Evolutionary conservation across 2,888 invertebrate species (phyloP).

Genomic region (Megaustenia siamemsis): DNA sequence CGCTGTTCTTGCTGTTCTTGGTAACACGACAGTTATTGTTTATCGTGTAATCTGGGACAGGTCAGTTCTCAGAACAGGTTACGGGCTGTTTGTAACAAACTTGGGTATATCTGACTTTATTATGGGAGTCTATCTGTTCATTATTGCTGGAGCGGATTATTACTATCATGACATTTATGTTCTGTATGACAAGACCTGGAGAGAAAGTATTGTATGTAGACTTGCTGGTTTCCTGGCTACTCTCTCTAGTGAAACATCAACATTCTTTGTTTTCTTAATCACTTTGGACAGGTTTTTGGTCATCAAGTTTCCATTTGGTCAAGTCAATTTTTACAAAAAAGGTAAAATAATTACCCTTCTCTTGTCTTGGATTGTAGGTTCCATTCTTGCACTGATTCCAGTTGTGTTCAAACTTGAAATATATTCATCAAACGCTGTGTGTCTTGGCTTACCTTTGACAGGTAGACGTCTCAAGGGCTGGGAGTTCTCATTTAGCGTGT

Average conservation of each 20-base stretch:
- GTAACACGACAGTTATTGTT: conserved; percentile 43
- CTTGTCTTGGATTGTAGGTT: conserved; percentile 53
- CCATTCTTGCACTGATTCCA: background rate
- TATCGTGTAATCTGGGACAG: conserved; percentile 57
- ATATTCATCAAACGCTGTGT: background rate
- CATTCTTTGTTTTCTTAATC: conserved; percentile 82
- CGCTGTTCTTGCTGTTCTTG: conserved; percentile 25
- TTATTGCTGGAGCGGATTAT: conserved; percentile 73
- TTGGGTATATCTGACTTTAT: conserved; percentile 72
- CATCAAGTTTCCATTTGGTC: conserved; percentile 83
- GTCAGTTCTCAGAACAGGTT: conserved; percentile 23
- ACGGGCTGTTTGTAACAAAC: conserved; percentile 69
- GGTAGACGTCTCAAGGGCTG: background rate
- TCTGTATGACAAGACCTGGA: conserved; percentile 72
- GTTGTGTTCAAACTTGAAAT: no score
- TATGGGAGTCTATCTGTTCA: conserved; percentile 74
- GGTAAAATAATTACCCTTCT: conserved; percentile 63
- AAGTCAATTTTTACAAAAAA: background rate
- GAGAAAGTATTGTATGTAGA: conserved; percentile 75
- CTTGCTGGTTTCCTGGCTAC: conserved; percentile 79
- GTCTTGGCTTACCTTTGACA: conserved; percentile 7
- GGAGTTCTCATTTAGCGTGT: conserved; percentile 47
- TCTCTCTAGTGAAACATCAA: conserved; percentile 75
- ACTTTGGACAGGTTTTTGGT: conserved; percentile 84
- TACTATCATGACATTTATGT: conserved; percentile 71